phyloP scores from a whole-genome alignment of 1,140 invertebrate species.

The Drosophila pachea region DNA sequence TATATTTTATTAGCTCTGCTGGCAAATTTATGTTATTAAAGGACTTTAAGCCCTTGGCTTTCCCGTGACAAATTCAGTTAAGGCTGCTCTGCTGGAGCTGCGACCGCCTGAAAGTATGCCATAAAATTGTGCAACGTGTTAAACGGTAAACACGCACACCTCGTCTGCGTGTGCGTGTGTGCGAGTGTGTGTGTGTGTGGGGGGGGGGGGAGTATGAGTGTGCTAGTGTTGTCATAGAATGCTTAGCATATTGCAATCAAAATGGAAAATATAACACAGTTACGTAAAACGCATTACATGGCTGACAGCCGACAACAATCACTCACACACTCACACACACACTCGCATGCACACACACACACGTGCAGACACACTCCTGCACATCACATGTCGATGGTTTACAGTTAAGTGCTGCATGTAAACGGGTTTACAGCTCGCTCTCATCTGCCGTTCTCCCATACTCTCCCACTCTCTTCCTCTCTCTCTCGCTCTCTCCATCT shows the following conservation, averaged over 20 bases:
- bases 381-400: constrained; percentile 27
- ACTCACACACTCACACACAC: constrained; percentile 15
- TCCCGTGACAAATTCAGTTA: constrained; percentile 18
- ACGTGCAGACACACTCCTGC: neutral
- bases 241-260: constrained; percentile 64
- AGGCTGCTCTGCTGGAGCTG: constrained; percentile 13
- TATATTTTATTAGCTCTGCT: constrained; percentile 65
- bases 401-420: constrained; percentile 50
- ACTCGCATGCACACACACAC: neutral
- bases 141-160: constrained; percentile 38
- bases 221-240: constrained; percentile 28
- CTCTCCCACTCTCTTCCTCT: neutral
- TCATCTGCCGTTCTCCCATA: neutral
- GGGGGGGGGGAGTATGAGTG: no score
- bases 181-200: constrained; percentile 9
- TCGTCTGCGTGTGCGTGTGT: constrained; percentile 9
- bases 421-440: constrained; percentile 43
- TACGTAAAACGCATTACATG: constrained; percentile 50
- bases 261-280: constrained; percentile 60
- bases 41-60: constrained; percentile 37
- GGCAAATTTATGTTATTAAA: constrained; percentile 43
- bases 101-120: constrained; percentile 30
- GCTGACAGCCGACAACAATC: constrained; percentile 30
- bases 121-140: constrained; percentile 40
- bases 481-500: neutral